These are phyloP conservation scores for Prosapia bicincta DNA, from an alignment of 2,888 invertebrate genomes.

Conservation along the genomic window DNA sequence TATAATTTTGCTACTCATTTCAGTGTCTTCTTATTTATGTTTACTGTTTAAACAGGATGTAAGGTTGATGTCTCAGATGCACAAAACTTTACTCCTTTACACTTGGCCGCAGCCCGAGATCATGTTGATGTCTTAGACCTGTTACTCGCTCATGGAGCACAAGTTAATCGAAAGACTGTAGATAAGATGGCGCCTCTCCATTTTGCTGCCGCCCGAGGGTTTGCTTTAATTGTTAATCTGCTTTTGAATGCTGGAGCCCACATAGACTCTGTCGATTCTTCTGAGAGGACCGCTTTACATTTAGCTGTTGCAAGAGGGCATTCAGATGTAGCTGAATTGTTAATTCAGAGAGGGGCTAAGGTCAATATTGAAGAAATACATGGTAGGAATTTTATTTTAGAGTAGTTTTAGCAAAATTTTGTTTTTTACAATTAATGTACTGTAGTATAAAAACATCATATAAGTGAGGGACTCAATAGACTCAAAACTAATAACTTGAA, in stretches of 20 bases:
- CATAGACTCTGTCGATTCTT: conserved; percentile 98
- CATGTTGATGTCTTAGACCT: conserved; percentile 55
- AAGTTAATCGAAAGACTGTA: conserved; percentile 46
- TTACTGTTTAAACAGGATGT: conserved; percentile 50
- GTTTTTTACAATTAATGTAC: no score
- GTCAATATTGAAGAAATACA: conserved; percentile 59
- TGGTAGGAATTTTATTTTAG: no score
- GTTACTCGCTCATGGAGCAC: conserved; percentile 42
- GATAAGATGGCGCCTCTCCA: conserved; percentile 49
- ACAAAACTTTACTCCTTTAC: conserved; percentile 64
- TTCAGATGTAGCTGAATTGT: conserved; percentile 66
- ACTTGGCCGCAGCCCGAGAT: conserved; percentile 60
- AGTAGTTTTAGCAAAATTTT: no score
- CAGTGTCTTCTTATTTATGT: no score
- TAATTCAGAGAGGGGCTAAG: conserved; percentile 44
- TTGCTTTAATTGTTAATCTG: conserved; percentile 41
- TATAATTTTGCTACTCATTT: no score
- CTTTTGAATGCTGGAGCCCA: conserved; percentile 78
- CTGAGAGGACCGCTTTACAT: conserved; percentile 51
- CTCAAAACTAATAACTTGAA: no score
- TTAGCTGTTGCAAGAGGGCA: conserved; percentile 89
- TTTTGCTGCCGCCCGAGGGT: conserved; percentile 45
- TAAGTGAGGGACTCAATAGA: no score
- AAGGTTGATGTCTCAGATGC: conserved; percentile 62
- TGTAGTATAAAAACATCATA: no score